A percentile compares a stretch with the other conserved stretches of the same genome.
Conservation (phyloP, 2,797 vertebrate species). For the Lemur catta region DNA sequence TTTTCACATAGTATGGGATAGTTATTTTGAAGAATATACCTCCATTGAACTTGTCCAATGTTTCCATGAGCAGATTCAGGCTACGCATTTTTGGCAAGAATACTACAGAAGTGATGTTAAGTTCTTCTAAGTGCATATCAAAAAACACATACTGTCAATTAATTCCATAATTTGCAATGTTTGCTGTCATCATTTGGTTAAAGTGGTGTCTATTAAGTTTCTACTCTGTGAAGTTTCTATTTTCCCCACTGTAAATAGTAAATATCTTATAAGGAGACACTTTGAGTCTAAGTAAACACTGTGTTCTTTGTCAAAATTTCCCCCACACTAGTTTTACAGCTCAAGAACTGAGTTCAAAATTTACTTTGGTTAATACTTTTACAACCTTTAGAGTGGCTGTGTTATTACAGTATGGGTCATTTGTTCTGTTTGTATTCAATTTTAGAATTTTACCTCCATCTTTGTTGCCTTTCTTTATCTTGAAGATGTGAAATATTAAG, state of each 20-base stretch:
- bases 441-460: neutral
- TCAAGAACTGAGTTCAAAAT: neutral
- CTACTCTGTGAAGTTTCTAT: neutral
- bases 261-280: neutral
- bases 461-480: neutral
- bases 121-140: neutral
- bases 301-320: neutral
- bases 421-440: neutral
- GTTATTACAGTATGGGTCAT: neutral
- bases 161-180: neutral
- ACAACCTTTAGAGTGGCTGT: neutral
- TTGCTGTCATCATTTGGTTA: neutral
- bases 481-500: neutral
- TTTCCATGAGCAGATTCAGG: neutral
- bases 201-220: neutral
- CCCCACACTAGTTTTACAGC: neutral
- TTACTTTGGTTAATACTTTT: neutral
- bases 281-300: neutral
- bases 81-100: neutral
- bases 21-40: neutral
- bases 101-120: neutral
- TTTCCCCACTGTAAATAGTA: neutral
- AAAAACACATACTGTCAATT: neutral
- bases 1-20: neutral
- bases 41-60: neutral